phyloP scores from a whole-genome alignment of 2,113 vertebrate genomes.

The Nibea albiflora region DNA sequence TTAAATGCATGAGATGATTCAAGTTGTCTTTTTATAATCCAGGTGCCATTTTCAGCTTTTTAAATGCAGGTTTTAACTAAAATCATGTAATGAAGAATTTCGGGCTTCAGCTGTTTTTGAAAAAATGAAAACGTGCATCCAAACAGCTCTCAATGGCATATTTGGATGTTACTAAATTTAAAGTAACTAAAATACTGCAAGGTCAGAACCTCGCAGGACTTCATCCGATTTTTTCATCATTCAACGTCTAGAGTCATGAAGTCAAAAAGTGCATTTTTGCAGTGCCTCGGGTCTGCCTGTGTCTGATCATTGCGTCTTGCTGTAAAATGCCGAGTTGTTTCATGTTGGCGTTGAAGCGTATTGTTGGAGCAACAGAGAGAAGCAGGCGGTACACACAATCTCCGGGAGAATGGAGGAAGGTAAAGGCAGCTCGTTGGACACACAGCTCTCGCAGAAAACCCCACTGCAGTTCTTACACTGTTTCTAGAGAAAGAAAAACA shows the following conservation, averaged over 20 bases:
- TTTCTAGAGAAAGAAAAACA: conserved; percentile 77
- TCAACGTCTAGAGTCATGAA: background rate
- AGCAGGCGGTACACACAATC: conserved; percentile 88
- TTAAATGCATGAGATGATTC: conserved; percentile 33
- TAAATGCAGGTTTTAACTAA: background rate
- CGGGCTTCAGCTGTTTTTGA: background rate
- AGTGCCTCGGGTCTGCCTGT: background rate
- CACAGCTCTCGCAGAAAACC: conserved; percentile 88
- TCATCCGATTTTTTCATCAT: background rate
- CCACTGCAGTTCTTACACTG: conserved; percentile 90
- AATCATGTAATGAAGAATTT: background rate
- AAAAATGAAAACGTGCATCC: conserved; percentile 24
- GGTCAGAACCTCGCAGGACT: background rate
- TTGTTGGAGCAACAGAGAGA: conserved; percentile 86
- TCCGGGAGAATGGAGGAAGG: conserved; percentile 93
- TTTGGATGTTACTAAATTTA: background rate
- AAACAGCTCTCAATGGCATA: background rate
- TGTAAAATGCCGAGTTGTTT: conserved; percentile 18
- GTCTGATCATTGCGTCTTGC: background rate
- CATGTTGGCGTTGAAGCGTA: conserved; percentile 88
- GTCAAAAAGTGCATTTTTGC: conserved; percentile 64
- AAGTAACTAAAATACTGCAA: background rate
- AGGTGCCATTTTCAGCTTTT: background rate
- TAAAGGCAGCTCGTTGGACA: conserved; percentile 88
- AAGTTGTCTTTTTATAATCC: background rate